These are phyloP conservation scores for Procavia capensis DNA, from an alignment of 2,113 vertebrate species.

Conservation along the genomic window DNA sequence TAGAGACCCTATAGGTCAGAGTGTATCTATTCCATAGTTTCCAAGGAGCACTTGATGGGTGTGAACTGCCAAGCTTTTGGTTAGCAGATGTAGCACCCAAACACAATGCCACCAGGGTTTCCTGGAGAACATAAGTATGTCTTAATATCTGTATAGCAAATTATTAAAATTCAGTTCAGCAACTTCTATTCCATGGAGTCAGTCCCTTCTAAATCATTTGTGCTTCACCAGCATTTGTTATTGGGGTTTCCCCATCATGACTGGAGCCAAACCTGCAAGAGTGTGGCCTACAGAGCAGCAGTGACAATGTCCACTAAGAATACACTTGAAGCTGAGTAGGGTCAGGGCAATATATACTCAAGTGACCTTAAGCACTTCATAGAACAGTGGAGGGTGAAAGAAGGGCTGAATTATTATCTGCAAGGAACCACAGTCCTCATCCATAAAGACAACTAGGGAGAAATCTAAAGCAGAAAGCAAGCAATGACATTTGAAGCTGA, in stretches of 20 bases:
- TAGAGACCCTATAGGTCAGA: too few relatives aligned
- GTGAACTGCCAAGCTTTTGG: too few relatives aligned
- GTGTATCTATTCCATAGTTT: too few relatives aligned
- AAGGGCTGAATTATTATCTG: not conserved
- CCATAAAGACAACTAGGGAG: not conserved
- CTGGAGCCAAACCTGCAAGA: not conserved
- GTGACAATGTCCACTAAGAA: not conserved
- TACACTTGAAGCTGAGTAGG: not conserved
- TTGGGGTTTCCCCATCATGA: not conserved
- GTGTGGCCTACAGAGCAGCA: not conserved
- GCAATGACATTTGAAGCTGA: not conserved
- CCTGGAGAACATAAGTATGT: slow-evolving; percentile 4
- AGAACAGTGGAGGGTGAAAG: not conserved
- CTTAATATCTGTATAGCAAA: slow-evolving; percentile 22
- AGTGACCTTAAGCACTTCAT: not conserved
- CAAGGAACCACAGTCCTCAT: not conserved
- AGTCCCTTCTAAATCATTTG: not conserved
- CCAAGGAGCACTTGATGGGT: too few relatives aligned
- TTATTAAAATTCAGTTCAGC: slow-evolving; percentile 26
- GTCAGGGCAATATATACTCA: not conserved
- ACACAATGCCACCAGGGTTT: too few relatives aligned
- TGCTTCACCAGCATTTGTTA: not conserved
- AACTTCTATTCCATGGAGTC: not conserved
- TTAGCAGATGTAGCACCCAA: too few relatives aligned
- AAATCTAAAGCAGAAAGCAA: slow-evolving; percentile 16